A percentile compares a stretch with the other conserved stretches of the same genome.
Evolutionary conservation across 2,113 vertebrate species (phyloP).

Genomic region (Ia io): DNA sequence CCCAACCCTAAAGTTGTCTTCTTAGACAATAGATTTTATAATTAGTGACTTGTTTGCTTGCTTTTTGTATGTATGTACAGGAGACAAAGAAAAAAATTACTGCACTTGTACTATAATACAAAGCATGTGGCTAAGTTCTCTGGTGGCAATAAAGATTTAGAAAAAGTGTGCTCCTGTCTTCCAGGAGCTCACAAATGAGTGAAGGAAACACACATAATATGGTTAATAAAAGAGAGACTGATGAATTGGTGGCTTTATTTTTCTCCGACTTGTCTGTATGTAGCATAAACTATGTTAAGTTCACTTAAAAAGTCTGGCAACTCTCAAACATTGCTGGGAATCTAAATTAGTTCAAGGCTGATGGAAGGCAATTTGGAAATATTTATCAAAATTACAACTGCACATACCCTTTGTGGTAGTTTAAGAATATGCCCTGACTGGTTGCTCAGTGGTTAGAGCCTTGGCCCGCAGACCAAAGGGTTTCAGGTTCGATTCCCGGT

Average conservation of each 20-base stretch:
- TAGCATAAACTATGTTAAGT: background rate
- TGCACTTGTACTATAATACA: background rate
- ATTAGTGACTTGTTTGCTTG: constrained; percentile 17
- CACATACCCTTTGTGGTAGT: background rate
- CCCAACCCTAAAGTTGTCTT: background rate
- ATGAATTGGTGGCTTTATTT: background rate
- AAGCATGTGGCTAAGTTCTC: background rate
- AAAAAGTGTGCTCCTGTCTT: background rate
- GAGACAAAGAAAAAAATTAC: background rate
- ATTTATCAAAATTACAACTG: constrained; percentile 24
- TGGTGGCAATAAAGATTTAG: background rate
- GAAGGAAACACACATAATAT: background rate
- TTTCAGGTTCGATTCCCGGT: too few species aligned
- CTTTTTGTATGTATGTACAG: background rate
- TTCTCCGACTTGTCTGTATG: background rate
- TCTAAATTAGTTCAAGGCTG: background rate
- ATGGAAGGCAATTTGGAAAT: background rate
- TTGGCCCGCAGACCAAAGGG: too few species aligned
- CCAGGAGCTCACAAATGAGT: background rate
- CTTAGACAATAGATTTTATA: background rate
- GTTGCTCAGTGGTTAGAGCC: too few species aligned
- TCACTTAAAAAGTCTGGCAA: constrained; percentile 10
- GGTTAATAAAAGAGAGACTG: background rate
- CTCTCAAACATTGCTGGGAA: background rate
- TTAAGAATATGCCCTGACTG: background rate